Evolutionary conservation across 2,113 vertebrate species (phyloP).

Genomic region (Vicugna pacos): DNA sequence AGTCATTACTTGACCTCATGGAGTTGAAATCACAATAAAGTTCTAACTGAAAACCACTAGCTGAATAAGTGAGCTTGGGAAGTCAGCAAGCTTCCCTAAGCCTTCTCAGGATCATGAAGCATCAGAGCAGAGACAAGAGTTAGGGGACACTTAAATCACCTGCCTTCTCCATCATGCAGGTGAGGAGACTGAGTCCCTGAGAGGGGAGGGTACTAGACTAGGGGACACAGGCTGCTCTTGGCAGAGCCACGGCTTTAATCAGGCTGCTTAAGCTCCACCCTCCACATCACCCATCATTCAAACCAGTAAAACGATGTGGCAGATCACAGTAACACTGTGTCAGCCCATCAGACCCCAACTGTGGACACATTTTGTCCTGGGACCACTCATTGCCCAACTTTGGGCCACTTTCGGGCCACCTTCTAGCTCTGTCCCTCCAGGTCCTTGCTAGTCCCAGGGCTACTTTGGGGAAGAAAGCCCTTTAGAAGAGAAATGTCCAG

Average conservation of each 20-base stretch:
- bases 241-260: not conserved
- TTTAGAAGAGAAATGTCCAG: not conserved
- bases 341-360: not conserved
- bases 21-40: not conserved
- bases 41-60: not conserved
- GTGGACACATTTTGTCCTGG: not conserved
- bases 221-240: not conserved
- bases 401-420: not conserved
- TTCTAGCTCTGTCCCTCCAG: not conserved
- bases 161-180: not conserved
- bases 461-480: not conserved
- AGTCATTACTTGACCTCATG: not conserved
- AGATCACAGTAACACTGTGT: not conserved
- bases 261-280: not conserved
- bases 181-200: not conserved
- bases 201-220: not conserved
- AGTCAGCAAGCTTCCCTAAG: not conserved
- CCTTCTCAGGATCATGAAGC: not conserved
- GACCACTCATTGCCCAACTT: not conserved
- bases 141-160: not conserved
- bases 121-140: not conserved
- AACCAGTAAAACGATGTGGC: not conserved
- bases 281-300: not conserved
- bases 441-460: not conserved
- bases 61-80: not conserved